Percentiles rank a stretch among this genome's conserved stretches.
phyloP scores from a whole-genome alignment of 2,888 invertebrate genomes.

The Marronus borbonicus region DNA sequence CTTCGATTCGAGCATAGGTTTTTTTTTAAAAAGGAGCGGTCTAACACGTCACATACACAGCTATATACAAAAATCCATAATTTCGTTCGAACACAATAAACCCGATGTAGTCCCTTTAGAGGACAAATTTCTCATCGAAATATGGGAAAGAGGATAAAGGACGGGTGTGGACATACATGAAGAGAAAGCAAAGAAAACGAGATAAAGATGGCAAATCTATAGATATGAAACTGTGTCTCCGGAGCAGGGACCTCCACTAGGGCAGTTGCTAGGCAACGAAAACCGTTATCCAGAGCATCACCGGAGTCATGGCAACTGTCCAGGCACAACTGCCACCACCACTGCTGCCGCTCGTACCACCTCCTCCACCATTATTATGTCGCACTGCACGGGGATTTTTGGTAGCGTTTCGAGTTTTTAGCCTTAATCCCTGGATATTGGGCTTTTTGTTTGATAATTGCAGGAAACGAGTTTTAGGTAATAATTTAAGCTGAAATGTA shows the following conservation, averaged over 20 bases:
- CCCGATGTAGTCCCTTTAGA: constrained; percentile 12
- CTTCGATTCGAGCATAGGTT: neutral
- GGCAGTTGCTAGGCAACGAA: constrained; percentile 60
- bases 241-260: constrained; percentile 70
- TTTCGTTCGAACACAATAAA: constrained; percentile 36
- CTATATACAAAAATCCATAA: constrained; percentile 30
- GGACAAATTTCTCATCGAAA: neutral
- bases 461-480: constrained; percentile 5
- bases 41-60: neutral
- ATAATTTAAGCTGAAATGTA: constrained; percentile 3
- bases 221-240: constrained; percentile 75
- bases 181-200: constrained; percentile 2
- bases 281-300: constrained; percentile 57
- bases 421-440: constrained; percentile 25
- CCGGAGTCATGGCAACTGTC: constrained; percentile 63
- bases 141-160: neutral
- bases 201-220: constrained; percentile 32
- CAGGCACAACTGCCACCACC: constrained; percentile 58
- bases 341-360: neutral
- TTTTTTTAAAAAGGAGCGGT: neutral
- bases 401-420: constrained; percentile 24
- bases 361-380: constrained; percentile 13
- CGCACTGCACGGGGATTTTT: constrained; percentile 2
- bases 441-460: constrained; percentile 25
- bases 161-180: constrained; percentile 1